phyloP scores from a whole-genome alignment of 2,888 invertebrate species.

The Steinernema carpocapsae region DNA sequence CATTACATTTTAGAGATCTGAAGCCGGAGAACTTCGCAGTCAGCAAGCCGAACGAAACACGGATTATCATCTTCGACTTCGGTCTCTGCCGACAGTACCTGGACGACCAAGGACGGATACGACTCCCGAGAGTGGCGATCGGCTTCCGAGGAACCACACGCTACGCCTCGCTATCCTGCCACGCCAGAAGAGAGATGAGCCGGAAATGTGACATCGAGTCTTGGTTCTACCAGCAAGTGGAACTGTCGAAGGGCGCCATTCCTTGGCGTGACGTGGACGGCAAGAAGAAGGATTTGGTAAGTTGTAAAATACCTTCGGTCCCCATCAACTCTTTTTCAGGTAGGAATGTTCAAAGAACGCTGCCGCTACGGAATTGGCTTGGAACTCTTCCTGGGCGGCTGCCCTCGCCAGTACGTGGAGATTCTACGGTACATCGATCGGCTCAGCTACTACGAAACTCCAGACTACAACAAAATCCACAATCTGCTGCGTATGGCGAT shows the following conservation, averaged over 20 bases:
- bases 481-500: neutral
- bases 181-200: neutral
- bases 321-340: neutral
- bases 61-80: neutral
- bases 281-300: constrained; percentile 10
- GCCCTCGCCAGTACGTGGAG: constrained; percentile 8
- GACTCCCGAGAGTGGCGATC: neutral
- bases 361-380: neutral
- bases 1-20: neutral
- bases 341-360: neutral
- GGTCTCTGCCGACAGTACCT: constrained; percentile 10
- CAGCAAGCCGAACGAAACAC: neutral
- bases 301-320: neutral
- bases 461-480: constrained; percentile 25
- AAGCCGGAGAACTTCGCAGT: constrained; percentile 15
- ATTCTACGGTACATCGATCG: constrained; percentile 17
- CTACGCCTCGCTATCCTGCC: neutral
- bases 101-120: neutral
- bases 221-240: constrained; percentile 12
- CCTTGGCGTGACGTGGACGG: neutral
- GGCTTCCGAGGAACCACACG: neutral
- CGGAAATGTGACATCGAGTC: constrained; percentile 2
- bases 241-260: neutral
- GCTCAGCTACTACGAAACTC: constrained; percentile 2
- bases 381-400: constrained; percentile 10